These are phyloP conservation scores for Pyrochroa serraticornis DNA, from an alignment of 2,888 invertebrate species.

Conservation along the genomic window DNA sequence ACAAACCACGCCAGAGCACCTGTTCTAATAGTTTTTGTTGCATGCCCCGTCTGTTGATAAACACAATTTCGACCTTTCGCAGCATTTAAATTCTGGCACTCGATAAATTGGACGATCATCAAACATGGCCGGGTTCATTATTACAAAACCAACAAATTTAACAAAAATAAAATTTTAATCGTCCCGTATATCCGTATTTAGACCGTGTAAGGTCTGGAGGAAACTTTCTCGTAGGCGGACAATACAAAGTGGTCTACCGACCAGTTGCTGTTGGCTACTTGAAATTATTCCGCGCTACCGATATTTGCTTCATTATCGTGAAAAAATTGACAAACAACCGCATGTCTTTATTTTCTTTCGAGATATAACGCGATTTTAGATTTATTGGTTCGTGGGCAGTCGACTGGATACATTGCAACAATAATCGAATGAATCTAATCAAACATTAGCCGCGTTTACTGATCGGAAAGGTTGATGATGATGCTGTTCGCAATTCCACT, in stretches of 20 bases:
- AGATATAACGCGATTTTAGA: no score
- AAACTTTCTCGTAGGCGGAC: constrained; percentile 41
- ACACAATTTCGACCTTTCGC: constrained; percentile 1
- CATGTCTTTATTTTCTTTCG: constrained; percentile 14
- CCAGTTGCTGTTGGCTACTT: constrained; percentile 44
- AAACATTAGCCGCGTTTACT: neutral
- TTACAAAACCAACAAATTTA: constrained; percentile 4
- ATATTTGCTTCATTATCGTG: constrained; percentile 29
- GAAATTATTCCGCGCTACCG: constrained; percentile 45
- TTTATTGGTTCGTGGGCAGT: no score
- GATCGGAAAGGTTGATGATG: constrained; percentile 33
- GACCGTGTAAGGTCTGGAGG: constrained; percentile 15
- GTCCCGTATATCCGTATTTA: neutral
- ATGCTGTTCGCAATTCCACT: constrained; percentile 42
- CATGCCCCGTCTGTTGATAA: constrained; percentile 4
- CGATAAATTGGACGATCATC: constrained; percentile 22
- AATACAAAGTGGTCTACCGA: constrained; percentile 41
- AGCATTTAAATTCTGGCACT: constrained; percentile 27
- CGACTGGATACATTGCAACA: neutral
- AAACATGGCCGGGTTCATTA: constrained; percentile 17
- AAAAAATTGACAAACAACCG: constrained; percentile 16
- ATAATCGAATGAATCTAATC: no score
- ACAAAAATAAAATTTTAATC: neutral
- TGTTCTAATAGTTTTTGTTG: constrained; percentile 13
- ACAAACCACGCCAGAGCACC: constrained; percentile 5